Conservation (phyloP, 2,797 vertebrate species). For the Potorous gilbertii region DNA sequence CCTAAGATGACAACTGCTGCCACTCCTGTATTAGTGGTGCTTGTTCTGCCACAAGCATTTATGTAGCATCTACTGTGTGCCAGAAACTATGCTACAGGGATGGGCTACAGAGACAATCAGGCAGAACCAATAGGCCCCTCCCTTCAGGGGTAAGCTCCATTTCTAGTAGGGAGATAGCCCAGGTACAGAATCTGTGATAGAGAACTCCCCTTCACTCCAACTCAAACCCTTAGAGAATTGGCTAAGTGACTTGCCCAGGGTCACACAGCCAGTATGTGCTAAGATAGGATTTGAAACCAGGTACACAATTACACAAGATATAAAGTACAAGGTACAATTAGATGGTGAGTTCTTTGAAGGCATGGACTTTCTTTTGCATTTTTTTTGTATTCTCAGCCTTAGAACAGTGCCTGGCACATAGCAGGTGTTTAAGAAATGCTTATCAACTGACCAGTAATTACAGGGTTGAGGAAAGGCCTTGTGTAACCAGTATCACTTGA, state of each 20-base stretch:
- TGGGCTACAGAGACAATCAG: background rate
- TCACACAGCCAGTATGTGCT: background rate
- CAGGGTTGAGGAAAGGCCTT: background rate
- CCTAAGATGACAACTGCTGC: slow-evolving; percentile 54
- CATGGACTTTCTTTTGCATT: background rate
- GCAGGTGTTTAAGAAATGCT: background rate
- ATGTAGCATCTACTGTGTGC: background rate
- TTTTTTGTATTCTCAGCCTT: background rate
- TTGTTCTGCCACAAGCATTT: background rate
- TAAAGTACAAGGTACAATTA: too few relatives aligned
- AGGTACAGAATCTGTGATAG: background rate
- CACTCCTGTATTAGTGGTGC: background rate
- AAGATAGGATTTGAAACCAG: background rate
- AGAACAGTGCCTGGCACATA: background rate
- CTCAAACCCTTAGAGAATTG: background rate
- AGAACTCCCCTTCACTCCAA: background rate
- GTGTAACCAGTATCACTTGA: background rate
- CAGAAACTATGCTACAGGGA: background rate
- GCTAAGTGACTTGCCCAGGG: background rate
- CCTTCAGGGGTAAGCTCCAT: too few relatives aligned
- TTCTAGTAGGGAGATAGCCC: background rate
- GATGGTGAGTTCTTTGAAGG: background rate
- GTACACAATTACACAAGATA: background rate
- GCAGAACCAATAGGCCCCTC: too few relatives aligned
- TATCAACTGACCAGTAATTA: background rate